Conservation (phyloP, 2,113 vertebrate species). For the Labeo catla region DNA sequence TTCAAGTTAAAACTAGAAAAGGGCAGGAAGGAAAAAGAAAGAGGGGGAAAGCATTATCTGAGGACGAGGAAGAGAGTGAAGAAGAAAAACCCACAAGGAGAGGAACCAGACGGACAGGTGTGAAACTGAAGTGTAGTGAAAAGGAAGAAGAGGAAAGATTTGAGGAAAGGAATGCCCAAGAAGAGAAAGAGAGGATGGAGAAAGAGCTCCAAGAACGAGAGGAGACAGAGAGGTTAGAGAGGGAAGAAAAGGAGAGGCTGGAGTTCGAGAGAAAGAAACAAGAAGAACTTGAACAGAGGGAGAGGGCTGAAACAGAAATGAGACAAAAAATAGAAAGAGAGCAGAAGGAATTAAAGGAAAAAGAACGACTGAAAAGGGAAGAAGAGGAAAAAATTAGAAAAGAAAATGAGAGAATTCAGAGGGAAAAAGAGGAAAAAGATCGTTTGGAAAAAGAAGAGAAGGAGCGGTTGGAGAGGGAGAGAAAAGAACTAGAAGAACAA, state of each 20-base stretch:
- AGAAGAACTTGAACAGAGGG: conserved; percentile 3
- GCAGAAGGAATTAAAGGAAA: conserved; percentile 30
- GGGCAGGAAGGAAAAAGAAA: conserved; percentile 31
- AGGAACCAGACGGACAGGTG: conserved; percentile 5
- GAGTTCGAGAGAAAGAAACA: conserved; percentile 41
- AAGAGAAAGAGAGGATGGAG: conserved; percentile 34
- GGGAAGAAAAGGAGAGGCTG: neutral
- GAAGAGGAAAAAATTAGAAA: neutral
- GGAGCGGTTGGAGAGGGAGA: conserved; percentile 31
- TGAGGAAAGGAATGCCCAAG: neutral
- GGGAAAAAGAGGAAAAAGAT: conserved; percentile 30
- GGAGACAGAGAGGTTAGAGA: conserved; percentile 17
- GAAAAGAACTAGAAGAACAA: neutral
- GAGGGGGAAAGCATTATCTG: neutral
- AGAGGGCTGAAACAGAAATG: neutral
- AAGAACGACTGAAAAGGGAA: conserved; percentile 30
- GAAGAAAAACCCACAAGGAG: neutral
- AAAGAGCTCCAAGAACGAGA: conserved; percentile 14
- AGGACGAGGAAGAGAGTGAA: conserved; percentile 4
- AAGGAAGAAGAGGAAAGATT: conserved; percentile 7
- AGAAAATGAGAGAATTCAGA: conserved; percentile 21
- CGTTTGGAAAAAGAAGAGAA: conserved; percentile 32
- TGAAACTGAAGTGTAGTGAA: conserved; percentile 18
- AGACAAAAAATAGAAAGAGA: conserved; percentile 29
- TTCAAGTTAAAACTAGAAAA: conserved; percentile 15